Conservation (phyloP, 35 echinoderm and acorn worm species). For the Acanthaster planci region DNA sequence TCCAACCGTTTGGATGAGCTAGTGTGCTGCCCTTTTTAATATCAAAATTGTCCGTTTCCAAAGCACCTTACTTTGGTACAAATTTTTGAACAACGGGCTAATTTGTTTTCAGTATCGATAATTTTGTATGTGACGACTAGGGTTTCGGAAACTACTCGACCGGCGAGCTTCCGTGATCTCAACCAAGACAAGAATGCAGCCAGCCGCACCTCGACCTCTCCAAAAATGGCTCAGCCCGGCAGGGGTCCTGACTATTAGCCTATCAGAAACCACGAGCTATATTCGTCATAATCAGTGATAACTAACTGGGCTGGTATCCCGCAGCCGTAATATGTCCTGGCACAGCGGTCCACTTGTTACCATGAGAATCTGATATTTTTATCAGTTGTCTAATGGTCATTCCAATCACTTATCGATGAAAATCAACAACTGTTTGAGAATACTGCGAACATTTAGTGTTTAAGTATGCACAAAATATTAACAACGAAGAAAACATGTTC, state of each 20-base stretch:
- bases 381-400: too few relatives aligned
- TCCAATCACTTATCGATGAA: not conserved
- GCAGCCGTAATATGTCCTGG: not conserved
- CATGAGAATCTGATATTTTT: not conserved
- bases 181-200: not conserved
- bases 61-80: too few relatives aligned
- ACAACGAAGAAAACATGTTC: too few relatives aligned
- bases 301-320: not conserved
- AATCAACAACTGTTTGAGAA: not conserved
- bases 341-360: not conserved
- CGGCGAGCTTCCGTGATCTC: too few relatives aligned
- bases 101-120: too few relatives aligned
- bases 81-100: too few relatives aligned
- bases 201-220: not conserved
- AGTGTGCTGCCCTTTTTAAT: too few relatives aligned
- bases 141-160: too few relatives aligned
- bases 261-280: conserved; percentile 8
- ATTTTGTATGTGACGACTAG: too few relatives aligned
- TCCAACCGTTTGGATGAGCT: too few relatives aligned
- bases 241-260: conserved; percentile 9
- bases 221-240: not conserved
- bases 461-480: not conserved
- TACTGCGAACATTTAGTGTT: not conserved
- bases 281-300: not conserved
- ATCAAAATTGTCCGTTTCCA: too few relatives aligned